Conservation (phyloP, 2,113 vertebrate species). For the Hyperopisus bebe region DNA sequence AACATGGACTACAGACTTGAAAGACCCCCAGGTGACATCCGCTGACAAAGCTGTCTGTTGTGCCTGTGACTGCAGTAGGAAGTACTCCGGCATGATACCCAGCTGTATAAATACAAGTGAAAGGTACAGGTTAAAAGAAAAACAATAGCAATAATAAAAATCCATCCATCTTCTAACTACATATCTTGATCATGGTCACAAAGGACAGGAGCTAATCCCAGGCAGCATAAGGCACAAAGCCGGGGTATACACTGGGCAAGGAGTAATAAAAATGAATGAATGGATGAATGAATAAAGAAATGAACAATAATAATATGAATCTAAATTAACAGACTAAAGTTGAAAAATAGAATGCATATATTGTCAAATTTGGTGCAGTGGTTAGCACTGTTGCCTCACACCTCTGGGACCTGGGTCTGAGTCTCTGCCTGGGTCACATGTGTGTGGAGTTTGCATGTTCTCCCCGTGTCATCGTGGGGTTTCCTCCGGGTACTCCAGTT, state of each 20-base stretch:
- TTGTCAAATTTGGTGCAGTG: too few species aligned
- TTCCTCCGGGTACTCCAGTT: too few species aligned
- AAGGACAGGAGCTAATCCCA: background rate
- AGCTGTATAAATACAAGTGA: background rate
- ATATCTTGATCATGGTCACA: background rate
- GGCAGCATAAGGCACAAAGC: background rate
- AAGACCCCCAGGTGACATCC: background rate
- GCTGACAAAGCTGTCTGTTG: background rate
- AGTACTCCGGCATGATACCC: background rate
- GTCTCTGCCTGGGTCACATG: too few species aligned
- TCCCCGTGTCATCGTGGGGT: too few species aligned
- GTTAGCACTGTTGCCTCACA: too few species aligned
- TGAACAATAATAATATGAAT: background rate
- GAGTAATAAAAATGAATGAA: background rate
- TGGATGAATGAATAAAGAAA: background rate
- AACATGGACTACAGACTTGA: background rate
- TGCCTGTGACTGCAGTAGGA: background rate
- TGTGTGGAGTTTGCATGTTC: too few species aligned
- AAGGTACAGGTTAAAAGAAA: background rate
- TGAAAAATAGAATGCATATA: background rate
- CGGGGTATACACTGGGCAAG: background rate
- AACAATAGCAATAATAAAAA: background rate
- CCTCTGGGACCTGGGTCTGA: too few species aligned
- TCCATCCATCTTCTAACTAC: background rate
- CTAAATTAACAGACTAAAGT: background rate